Percentiles rank a stretch among this genome's conserved stretches.
phyloP scores from a whole-genome alignment of 2,797 vertebrate genomes.

The Tragopan temminckii region DNA sequence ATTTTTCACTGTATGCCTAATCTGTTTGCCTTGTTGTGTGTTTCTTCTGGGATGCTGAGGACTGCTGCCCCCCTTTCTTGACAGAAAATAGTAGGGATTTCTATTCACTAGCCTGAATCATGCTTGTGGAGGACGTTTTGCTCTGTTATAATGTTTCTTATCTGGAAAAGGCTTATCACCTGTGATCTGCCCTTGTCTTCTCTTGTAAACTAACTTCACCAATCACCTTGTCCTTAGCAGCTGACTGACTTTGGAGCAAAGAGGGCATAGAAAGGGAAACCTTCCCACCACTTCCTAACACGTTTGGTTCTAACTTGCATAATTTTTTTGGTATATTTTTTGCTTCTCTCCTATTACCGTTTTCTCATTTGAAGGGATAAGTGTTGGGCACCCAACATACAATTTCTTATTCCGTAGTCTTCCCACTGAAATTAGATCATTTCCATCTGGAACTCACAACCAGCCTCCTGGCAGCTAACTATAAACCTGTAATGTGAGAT shows the following conservation, averaged over 20 bases:
- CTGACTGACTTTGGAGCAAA: background rate
- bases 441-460: background rate
- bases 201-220: background rate
- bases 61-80: background rate
- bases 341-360: background rate
- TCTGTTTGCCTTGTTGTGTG: background rate
- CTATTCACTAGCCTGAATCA: slow-evolving; percentile 34
- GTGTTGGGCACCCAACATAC: background rate
- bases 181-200: slow-evolving; percentile 19
- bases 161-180: slow-evolving; percentile 50
- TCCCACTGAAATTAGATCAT: slow-evolving; percentile 34
- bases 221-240: background rate
- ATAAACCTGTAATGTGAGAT: background rate
- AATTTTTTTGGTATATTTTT: background rate
- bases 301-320: background rate
- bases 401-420: background rate
- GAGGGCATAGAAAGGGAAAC: background rate
- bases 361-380: background rate
- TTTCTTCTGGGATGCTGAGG: slow-evolving; percentile 4
- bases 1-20: rapidly evolving
- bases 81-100: slow-evolving; percentile 26
- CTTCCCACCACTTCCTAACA: background rate
- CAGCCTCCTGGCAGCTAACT: background rate
- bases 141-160: background rate
- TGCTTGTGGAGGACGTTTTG: slow-evolving; percentile 11